A percentile compares a stretch with the other conserved stretches of the same genome.
These are phyloP conservation scores for Trichoplusia ni DNA, from an alignment of 1,140 invertebrate genomes.

Conservation along the genomic window DNA sequence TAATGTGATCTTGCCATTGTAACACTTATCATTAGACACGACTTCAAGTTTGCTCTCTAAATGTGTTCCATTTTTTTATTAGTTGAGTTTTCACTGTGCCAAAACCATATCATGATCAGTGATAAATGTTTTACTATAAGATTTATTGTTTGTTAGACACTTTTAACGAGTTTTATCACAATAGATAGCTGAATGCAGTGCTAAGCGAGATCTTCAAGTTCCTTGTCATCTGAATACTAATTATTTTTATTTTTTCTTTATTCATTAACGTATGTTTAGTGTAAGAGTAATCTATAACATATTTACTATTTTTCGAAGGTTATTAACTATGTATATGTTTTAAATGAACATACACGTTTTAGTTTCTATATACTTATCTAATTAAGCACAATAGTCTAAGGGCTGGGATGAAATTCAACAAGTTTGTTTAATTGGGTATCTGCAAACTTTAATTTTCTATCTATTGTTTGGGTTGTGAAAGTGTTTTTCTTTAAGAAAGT, in stretches of 20 bases:
- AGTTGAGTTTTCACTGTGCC: constrained; percentile 68
- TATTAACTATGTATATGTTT: constrained; percentile 57
- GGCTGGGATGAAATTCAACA: constrained; percentile 56
- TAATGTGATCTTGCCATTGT: constrained; percentile 30
- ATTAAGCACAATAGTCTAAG: constrained; percentile 75
- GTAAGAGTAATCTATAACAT: constrained; percentile 56
- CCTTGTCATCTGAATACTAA: constrained; percentile 57
- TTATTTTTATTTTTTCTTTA: constrained; percentile 49
- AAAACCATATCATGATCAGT: constrained; percentile 77
- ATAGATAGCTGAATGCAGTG: constrained; percentile 43
- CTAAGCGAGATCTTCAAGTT: constrained; percentile 63
- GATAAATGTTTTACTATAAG: constrained; percentile 59
- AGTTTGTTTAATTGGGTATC: constrained; percentile 47
- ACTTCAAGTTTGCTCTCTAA: constrained; percentile 48
- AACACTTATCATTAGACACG: constrained; percentile 19
- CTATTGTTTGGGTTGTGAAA: constrained; percentile 54
- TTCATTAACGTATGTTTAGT: constrained; percentile 54
- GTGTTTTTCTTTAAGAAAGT: constrained; percentile 46
- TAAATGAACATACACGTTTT: constrained; percentile 52
- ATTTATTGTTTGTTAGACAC: constrained; percentile 46
- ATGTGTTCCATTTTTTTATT: constrained; percentile 28
- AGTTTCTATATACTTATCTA: constrained; percentile 48
- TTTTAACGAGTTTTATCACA: constrained; percentile 33
- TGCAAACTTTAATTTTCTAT: constrained; percentile 37
- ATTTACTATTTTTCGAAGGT: constrained; percentile 74